Base-by-base conservation (phyloP, 2,113 vertebrate species). In the Tetrax tetrax region DNA sequence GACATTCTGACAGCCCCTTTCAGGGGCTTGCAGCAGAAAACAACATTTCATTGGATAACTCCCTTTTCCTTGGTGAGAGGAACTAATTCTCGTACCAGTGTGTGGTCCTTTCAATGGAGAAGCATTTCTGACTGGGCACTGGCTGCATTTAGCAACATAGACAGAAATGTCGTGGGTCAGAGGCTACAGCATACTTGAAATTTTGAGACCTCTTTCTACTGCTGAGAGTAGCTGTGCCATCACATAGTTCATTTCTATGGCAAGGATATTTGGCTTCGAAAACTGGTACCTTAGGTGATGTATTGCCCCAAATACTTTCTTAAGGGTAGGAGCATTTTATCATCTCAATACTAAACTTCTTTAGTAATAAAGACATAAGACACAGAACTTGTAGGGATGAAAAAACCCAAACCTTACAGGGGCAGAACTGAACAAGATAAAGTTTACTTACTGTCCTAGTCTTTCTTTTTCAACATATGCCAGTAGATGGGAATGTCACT, bases 31-130 rank as follows among this genome's bases (percentile, higher is more conserved):
- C 14, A 45, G 57, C 57, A 76, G 24, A 56, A 79, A 68, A 21
- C 0, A 1, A 68, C 16, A 31, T 56, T 14, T 91, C 0, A 0
- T 5, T 35, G 27, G 7, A 7, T 72, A 57, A 43, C 2, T 90
- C 11, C 27, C 45, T 60, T 75, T 57, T 28, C 25, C 31, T 48
- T 61, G 9, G 8, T 41, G 24, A 80, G 35, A 68, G 19, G 23
- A 76, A 8, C 21, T 75, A 66, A 33, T 70, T n/a, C 28, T 38
- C 2, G 0, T 38, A n/a, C 7, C 27, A 27, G 24, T 45, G 18
- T 35, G 37, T 0, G 0, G 27, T 45, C 20, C 19, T 90, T 7
- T 37, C 31, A 0, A 0, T n/a, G 48, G 24, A 69, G 66, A 60
- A 51, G 27, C 33, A 5, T 66, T 84, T 75, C 56, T 75, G 24